Base-by-base conservation (phyloP, 1,140 invertebrate genomes). In the Xylocopa sonorina region DNA sequence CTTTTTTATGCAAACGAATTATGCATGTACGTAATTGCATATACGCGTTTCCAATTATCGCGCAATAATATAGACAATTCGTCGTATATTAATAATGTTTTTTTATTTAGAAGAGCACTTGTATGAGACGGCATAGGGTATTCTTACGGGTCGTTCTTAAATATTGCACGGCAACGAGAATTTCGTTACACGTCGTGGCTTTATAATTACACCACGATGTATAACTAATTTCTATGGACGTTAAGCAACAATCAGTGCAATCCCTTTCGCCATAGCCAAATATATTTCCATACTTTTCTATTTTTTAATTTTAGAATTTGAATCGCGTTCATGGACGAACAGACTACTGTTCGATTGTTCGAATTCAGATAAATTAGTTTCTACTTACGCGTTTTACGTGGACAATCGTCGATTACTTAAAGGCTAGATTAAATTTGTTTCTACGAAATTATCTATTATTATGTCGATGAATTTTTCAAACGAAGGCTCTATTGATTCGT, bases 21-120 rank as follows among this genome's bases (percentile, higher is more conserved):
- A 71, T 71, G 64, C 51, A 21, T 62, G 9, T 66, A 55, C 34
- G 29, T 67, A 76, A 24, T 50, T 57, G 75, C 66, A 62, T 55
- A 78, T 50, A 77, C 66, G 71, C 64, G 43, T 68, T 48, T 24
- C 60, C 53, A 66, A 46, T 69, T 83, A 72, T 80, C 66, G 58
- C 72, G 57, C 48, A 72, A 63, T 57, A 81, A 48, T 63, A 71
- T 63, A 71, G 69, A 62, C 57, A 63, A 78, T 81, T 84, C 51
- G 68, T 57, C 29, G 51, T 72, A 81, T 77, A 76, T 63, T 75
- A 67, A 74, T 73, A 78, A 71, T 75, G 81, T 73, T 87, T 58
- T 38, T 60, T 67, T 51, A 83, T 72, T 81, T 89, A 89, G 90
- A 91, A 91, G 89, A 90, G 90, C 90, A 91, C 90, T 91, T 91